Evolutionary conservation across 2,888 invertebrate species (phyloP).

Genomic region (Ernsta delagoae): DNA sequence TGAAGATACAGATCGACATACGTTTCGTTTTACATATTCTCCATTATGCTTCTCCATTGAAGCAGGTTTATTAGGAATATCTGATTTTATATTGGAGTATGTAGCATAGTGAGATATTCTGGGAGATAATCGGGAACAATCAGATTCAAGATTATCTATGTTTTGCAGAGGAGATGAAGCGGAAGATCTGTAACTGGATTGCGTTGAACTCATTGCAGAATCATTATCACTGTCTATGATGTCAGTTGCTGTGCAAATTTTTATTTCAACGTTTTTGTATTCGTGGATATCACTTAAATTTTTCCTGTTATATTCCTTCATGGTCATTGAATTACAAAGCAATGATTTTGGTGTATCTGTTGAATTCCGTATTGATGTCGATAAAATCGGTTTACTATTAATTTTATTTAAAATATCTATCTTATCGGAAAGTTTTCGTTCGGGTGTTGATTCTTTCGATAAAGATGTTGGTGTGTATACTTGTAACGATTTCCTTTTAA

Average conservation of each 20-base stretch:
- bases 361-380: constrained; percentile 57
- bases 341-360: constrained; percentile 50
- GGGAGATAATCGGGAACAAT: constrained; percentile 81
- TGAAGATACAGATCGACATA: constrained; percentile 88
- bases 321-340: constrained; percentile 51
- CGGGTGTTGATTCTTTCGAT: constrained; percentile 80
- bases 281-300: constrained; percentile 61
- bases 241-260: constrained; percentile 76
- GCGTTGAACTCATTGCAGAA: constrained; percentile 94
- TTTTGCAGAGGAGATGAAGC: constrained; percentile 90
- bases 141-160: constrained; percentile 84
- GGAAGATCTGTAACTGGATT: constrained; percentile 91
- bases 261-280: constrained; percentile 75
- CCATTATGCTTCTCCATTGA: constrained; percentile 65
- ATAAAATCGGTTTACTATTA: constrained; percentile 53
- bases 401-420: constrained; percentile 59
- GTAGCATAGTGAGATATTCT: constrained; percentile 69
- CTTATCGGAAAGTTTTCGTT: constrained; percentile 67
- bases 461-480: constrained; percentile 82
- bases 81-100: constrained; percentile 75
- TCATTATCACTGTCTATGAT: constrained; percentile 93
- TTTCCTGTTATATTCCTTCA: constrained; percentile 64
- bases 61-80: constrained; percentile 66
- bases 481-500: constrained; percentile 90
- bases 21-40: constrained; percentile 82